Percentiles rank a stretch among this genome's conserved stretches.
Evolutionary conservation across 2,888 invertebrate species (phyloP).

Genomic region (Lithosia quadra): DNA sequence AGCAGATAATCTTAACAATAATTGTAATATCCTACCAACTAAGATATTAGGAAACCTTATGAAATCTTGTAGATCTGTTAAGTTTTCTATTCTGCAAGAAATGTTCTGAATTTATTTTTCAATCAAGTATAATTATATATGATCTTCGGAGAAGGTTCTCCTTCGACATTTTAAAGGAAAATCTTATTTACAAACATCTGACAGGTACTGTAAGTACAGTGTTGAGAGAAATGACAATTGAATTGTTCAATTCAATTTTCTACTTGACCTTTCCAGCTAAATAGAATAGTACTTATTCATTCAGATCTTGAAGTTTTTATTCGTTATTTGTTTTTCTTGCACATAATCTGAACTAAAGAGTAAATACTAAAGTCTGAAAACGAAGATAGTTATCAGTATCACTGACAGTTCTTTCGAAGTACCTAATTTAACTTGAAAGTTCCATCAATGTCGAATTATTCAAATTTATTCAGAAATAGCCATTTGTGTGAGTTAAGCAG

Average conservation of each 20-base stretch:
- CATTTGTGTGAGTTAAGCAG: background rate
- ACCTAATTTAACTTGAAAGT: background rate
- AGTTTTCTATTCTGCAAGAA: background rate
- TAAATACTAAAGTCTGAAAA: no score
- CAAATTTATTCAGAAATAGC: background rate
- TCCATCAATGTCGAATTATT: background rate
- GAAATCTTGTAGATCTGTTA: background rate
- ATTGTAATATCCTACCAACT: no score
- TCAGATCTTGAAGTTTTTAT: background rate
- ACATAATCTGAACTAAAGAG: constrained; percentile 1
- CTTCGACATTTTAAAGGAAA: constrained; percentile 25
- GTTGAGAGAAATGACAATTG: constrained; percentile 28
- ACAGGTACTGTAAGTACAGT: constrained; percentile 24
- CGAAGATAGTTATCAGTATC: no score
- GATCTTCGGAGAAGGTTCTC: background rate
- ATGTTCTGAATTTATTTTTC: background rate
- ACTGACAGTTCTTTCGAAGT: background rate
- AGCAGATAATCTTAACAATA: no score
- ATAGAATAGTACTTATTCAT: constrained; percentile 8
- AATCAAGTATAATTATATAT: background rate
- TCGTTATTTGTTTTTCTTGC: constrained; percentile 5
- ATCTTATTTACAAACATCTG: constrained; percentile 46
- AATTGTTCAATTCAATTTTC: constrained; percentile 31
- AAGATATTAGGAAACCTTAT: no score
- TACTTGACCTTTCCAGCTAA: constrained; percentile 13